Base-by-base conservation (phyloP, 2,888 invertebrate species). In the Monopis laevigella region DNA sequence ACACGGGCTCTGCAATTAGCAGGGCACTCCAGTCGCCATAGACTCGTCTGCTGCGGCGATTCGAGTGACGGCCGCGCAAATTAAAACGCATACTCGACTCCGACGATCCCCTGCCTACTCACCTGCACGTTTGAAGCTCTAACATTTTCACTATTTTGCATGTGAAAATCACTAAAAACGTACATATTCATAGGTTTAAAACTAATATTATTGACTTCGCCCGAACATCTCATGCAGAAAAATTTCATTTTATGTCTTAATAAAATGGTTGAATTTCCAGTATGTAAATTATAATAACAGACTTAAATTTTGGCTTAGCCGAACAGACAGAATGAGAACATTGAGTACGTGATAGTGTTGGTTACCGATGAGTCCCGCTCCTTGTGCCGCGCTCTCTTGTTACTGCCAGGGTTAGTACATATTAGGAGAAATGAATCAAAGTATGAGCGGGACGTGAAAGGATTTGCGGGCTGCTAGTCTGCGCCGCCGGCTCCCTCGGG, bases 11-110 rank as follows among this genome's bases (percentile, higher is more conserved):
- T 67, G 78, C 78, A 78, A 78, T 78, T 78, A 80, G 78, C 74
- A 72, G 62, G 65, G 59, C 61, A 68, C 77, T 80, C 65, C 70
- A 77, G 67, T 58, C 62, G 60, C 57, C 62, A 61, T 56, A 56
- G 50, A 59, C 63, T 62, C 39, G 8, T 4, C 35, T 18, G 12
- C 63, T 56, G 63, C 63, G 56, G 58, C 69, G 73, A 72, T 75
- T 78, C 62, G 62, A 72, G 65, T 77, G 75, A 73, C 78, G 74
- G 70, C 70, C 68, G 70, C 72, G 74, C 78, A 80, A 78, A 78
- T 80, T 77, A 80, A 80, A 78, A 71, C 65, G 64, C 56, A 57
- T 72, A 65, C 78, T 78, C 63, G 62, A 74, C 67, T 59, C n/a
- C n/a, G n/a, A n/a, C 56, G 60, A 69, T 73, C 65, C 62, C 53